Conservation (phyloP, 2,113 vertebrate species). For the Saguinus midas region DNA sequence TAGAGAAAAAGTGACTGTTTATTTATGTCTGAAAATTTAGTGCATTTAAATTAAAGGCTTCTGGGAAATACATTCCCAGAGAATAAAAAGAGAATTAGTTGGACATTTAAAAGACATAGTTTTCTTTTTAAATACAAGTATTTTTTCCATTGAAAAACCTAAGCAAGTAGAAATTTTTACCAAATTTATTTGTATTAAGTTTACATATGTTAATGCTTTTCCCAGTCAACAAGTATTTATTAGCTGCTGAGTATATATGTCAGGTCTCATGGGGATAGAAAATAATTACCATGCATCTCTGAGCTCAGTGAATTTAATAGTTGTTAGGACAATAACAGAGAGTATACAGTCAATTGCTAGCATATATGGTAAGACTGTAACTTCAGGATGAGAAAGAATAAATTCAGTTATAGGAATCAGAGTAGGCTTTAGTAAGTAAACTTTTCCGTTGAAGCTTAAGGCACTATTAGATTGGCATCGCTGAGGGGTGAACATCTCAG, state of each 20-base stretch:
- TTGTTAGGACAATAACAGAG: not conserved
- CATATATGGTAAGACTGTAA: not conserved
- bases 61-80: constrained; percentile 46
- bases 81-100: constrained; percentile 16
- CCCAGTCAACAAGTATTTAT: constrained; percentile 41
- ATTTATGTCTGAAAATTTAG: constrained; percentile 44
- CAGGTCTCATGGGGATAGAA: not conserved
- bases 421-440: constrained; percentile 3
- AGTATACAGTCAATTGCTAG: not conserved
- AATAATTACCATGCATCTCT: constrained; percentile 41
- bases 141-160: not conserved
- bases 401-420: not conserved
- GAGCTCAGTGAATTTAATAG: constrained; percentile 9
- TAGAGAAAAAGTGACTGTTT: not conserved
- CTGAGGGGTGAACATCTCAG: not conserved
- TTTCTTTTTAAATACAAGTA: constrained; percentile 46
- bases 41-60: constrained; percentile 40
- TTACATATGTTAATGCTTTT: constrained; percentile 43
- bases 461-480: not conserved
- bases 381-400: constrained; percentile 43
- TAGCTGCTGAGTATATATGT: not conserved
- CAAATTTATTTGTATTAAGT: constrained; percentile 34
- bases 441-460: not conserved
- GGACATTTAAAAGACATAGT: not conserved
- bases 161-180: not conserved